Evolutionary conservation across 2,888 invertebrate genomes (phyloP).

Genomic region (Diploptera punctata): DNA sequence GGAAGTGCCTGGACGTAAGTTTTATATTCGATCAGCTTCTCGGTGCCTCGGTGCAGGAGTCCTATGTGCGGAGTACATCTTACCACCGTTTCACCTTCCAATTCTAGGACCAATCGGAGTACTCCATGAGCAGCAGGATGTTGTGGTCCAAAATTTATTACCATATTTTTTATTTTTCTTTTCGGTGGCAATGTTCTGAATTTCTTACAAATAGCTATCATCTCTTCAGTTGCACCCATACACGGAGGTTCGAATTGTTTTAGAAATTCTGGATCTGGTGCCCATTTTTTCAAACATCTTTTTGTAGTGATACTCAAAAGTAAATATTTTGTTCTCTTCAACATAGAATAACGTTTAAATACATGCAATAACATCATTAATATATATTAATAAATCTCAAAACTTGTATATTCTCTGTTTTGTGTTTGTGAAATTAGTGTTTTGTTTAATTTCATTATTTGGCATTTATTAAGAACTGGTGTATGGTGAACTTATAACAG

Average conservation of each 20-base stretch:
- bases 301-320: neutral
- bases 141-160: slow-evolving; percentile 85
- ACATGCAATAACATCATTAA: too few relatives aligned
- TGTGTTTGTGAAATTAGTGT: too few relatives aligned
- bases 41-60: slow-evolving; percentile 85
- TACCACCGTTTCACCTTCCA: slow-evolving; percentile 73
- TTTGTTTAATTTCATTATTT: too few relatives aligned
- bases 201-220: slow-evolving; percentile 49
- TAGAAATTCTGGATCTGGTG: slow-evolving; percentile 67
- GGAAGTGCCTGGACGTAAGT: slow-evolving; percentile 85
- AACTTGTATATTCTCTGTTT: too few relatives aligned
- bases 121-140: slow-evolving; percentile 95
- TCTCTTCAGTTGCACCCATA: slow-evolving; percentile 62
- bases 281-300: slow-evolving; percentile 61
- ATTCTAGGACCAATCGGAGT: slow-evolving; percentile 79
- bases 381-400: too few relatives aligned
- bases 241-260: slow-evolving; percentile 63
- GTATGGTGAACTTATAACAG: too few relatives aligned
- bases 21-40: slow-evolving; percentile 89
- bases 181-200: slow-evolving; percentile 39
- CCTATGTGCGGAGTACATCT: slow-evolving; percentile 77
- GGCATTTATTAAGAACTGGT: too few relatives aligned
- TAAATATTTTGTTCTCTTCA: too few relatives aligned
- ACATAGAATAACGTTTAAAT: too few relatives aligned
- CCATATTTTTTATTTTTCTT: slow-evolving; percentile 23